phyloP scores from a whole-genome alignment of 1,140 invertebrate genomes.

The Aplysia californica region DNA sequence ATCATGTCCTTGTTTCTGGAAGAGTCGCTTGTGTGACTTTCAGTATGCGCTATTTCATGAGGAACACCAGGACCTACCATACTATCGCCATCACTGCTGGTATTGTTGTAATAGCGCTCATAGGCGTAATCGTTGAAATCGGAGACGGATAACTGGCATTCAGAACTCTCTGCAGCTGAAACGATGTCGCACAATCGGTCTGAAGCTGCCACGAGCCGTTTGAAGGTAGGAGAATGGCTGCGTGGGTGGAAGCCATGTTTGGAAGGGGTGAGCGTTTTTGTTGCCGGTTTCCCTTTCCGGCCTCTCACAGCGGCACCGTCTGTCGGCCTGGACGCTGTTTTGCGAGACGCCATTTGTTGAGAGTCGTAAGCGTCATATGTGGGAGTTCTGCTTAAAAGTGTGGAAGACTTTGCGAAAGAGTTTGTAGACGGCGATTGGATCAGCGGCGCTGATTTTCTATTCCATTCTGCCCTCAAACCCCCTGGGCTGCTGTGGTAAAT shows the following conservation, averaged over 20 bases:
- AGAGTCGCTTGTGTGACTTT: neutral
- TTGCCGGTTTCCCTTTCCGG: neutral
- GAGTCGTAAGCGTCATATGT: neutral
- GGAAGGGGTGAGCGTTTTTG: constrained; percentile 28
- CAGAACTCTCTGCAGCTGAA: neutral
- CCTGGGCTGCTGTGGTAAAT: too few relatives aligned
- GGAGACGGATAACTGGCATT: neutral
- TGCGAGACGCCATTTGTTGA: neutral
- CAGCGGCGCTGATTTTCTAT: too few relatives aligned
- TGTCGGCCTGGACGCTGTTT: neutral
- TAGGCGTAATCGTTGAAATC: neutral
- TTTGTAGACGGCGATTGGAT: neutral
- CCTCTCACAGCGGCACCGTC: neutral
- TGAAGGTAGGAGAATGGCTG: constrained; percentile 34
- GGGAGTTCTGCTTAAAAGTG: neutral
- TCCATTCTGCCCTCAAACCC: too few relatives aligned
- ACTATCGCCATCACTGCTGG: neutral
- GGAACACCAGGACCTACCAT: too few relatives aligned
- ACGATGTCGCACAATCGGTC: neutral
- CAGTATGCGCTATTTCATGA: neutral
- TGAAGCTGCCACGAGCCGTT: constrained; percentile 26
- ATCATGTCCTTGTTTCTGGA: neutral
- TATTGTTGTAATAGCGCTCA: neutral
- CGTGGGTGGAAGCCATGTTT: constrained; percentile 32
- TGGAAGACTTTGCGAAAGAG: neutral